Evolutionary conservation across 2,797 vertebrate genomes (phyloP).

Genomic region (Siniperca obscura): DNA sequence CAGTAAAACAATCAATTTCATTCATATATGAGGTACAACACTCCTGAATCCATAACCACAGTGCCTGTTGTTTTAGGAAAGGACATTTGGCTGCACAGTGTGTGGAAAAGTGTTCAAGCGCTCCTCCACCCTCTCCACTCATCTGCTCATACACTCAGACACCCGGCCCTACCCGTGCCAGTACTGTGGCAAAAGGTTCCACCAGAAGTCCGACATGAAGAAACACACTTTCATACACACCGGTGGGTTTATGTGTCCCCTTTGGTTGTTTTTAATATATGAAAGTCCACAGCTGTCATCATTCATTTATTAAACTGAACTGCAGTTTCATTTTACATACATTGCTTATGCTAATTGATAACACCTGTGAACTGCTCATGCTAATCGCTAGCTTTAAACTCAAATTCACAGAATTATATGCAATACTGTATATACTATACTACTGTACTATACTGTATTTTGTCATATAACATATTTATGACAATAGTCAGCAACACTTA

Average conservation of each 20-base stretch:
- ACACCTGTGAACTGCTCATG: no score
- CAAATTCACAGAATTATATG: not conserved
- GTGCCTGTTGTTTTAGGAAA: conserved; percentile 68
- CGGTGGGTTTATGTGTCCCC: conserved; percentile 50
- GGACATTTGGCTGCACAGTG: conserved; percentile 76
- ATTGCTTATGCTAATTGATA: not conserved
- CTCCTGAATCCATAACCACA: not conserved
- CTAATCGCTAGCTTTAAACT: not conserved
- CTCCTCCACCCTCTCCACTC: conserved; percentile 83
- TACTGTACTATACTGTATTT: no score
- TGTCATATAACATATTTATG: not conserved
- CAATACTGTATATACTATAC: no score
- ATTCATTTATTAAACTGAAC: not conserved
- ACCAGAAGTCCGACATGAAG: conserved; percentile 90
- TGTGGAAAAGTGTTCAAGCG: conserved; percentile 84
- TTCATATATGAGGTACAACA: not conserved
- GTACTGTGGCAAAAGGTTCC: conserved; percentile 83
- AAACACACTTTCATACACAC: conserved; percentile 88
- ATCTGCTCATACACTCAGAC: conserved; percentile 86
- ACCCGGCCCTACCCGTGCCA: conserved; percentile 82
- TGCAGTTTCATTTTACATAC: not conserved
- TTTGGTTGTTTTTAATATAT: not conserved
- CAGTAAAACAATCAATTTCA: not conserved
- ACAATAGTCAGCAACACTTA: not conserved
- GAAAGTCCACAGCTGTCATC: not conserved